A percentile compares a stretch with the other conserved stretches of the same genome.
phyloP scores from a whole-genome alignment of 2,888 invertebrate species.

The Cataglyphis livida region DNA sequence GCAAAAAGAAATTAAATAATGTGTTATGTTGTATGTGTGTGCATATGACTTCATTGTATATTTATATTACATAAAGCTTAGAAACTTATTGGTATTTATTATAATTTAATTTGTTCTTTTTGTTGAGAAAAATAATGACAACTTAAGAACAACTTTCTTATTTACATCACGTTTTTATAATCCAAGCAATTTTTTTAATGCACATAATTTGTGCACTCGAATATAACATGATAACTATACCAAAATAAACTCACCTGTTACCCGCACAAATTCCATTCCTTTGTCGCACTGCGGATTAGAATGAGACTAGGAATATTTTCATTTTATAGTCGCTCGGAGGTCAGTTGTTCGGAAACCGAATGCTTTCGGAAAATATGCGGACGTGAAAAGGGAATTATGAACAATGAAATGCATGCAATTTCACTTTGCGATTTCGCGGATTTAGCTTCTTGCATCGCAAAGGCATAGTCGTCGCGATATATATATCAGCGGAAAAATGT shows the following conservation, averaged over 20 bases:
- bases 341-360: conserved; percentile 65
- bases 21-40: not conserved
- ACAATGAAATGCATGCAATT: conserved; percentile 14
- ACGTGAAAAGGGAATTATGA: conserved; percentile 64
- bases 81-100: not conserved
- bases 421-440: not conserved
- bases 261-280: conserved; percentile 40
- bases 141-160: not conserved
- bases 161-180: not conserved
- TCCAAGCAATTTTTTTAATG: not conserved
- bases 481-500: conserved; percentile 20
- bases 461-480: conserved; percentile 2
- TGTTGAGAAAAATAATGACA: not conserved
- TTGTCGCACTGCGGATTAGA: conserved; percentile 31
- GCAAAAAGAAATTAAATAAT: not conserved
- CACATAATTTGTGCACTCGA: not conserved
- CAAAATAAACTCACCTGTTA: conserved; percentile 17
- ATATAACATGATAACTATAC: not conserved
- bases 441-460: not conserved
- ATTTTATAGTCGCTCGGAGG: conserved; percentile 58
- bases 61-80: not conserved
- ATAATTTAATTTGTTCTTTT: not conserved
- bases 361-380: conserved; percentile 32
- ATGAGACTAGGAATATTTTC: conserved; percentile 58
- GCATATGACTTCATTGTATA: not conserved